A percentile compares a stretch with the other conserved stretches of the same genome.
phyloP scores from a whole-genome alignment of 2,113 vertebrate species.

The Neomonachus schauinslandi region DNA sequence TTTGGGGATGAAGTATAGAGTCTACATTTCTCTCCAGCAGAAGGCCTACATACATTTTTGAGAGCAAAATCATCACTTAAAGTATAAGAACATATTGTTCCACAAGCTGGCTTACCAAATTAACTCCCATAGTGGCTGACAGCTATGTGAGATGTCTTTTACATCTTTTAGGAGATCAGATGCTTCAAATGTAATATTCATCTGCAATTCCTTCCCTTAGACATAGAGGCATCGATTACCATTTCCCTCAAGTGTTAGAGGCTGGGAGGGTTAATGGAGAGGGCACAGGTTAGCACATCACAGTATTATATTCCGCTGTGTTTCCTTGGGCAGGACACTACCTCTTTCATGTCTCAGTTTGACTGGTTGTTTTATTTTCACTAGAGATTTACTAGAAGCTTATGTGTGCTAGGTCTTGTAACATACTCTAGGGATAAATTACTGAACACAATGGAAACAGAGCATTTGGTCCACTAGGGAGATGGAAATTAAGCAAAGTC shows the following conservation, averaged over 20 bases:
- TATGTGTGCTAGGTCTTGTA: background rate
- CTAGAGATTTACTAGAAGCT: background rate
- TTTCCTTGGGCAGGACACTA: background rate
- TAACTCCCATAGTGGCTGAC: constrained; percentile 27
- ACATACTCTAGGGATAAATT: background rate
- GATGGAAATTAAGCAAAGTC: background rate
- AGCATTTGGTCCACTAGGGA: background rate
- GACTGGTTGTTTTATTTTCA: background rate
- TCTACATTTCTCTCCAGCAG: constrained; percentile 35
- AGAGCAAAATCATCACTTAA: constrained; percentile 57
- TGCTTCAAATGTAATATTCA: constrained; percentile 50
- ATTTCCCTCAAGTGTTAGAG: background rate
- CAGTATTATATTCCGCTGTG: background rate
- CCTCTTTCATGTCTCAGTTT: background rate
- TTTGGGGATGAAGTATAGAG: constrained; percentile 18
- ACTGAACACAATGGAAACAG: background rate
- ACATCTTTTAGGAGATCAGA: constrained; percentile 48
- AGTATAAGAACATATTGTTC: constrained; percentile 39
- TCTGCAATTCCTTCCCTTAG: background rate
- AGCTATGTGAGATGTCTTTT: constrained; percentile 56
- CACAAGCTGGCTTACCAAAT: constrained; percentile 50
- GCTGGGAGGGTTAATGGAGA: background rate
- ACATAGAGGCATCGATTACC: constrained; percentile 5
- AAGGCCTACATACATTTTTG: constrained; percentile 26
- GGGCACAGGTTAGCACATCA: background rate